Evolutionary conservation across 2,888 invertebrate species (phyloP).

Genomic region (Eristalinus aeneus): DNA sequence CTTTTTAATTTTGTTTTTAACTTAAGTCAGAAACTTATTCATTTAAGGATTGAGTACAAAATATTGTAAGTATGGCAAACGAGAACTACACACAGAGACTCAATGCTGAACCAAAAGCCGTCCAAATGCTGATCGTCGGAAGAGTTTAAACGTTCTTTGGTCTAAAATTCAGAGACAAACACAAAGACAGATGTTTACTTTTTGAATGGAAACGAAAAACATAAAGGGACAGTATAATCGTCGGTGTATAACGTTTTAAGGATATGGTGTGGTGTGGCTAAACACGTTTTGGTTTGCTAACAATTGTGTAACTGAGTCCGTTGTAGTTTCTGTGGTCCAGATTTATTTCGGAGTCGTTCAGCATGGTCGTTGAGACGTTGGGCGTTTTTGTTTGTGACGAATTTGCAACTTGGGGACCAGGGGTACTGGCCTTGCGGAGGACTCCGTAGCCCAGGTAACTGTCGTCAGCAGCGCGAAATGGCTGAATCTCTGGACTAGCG

Average conservation of each 20-base stretch:
- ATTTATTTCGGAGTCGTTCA: slow-evolving; percentile 76
- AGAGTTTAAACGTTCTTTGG: slow-evolving; percentile 65
- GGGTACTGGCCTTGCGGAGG: slow-evolving; percentile 84
- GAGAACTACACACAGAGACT: slow-evolving; percentile 57
- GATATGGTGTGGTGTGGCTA: slow-evolving; percentile 77
- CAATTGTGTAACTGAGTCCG: slow-evolving; percentile 90
- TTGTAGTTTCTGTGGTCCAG: slow-evolving; percentile 87
- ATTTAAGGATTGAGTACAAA: slow-evolving; percentile 64
- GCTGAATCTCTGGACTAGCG: slow-evolving; percentile 84
- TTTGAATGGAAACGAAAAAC: neutral
- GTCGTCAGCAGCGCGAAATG: slow-evolving; percentile 89
- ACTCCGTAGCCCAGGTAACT: slow-evolving; percentile 91
- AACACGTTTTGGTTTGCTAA: slow-evolving; percentile 92
- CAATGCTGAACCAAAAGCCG: slow-evolving; percentile 52
- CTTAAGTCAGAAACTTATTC: slow-evolving; percentile 64
- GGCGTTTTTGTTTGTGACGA: slow-evolving; percentile 52
- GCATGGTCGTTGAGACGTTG: slow-evolving; percentile 67
- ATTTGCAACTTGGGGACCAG: slow-evolving; percentile 82
- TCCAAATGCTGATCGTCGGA: slow-evolving; percentile 13
- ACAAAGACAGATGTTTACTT: neutral
- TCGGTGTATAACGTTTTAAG: slow-evolving; percentile 35
- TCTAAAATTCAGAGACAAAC: slow-evolving; percentile 41
- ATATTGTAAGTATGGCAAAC: slow-evolving; percentile 68
- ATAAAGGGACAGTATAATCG: slow-evolving; percentile 4
- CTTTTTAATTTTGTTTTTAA: slow-evolving; percentile 40